Base-by-base conservation (phyloP, 2,797 vertebrate species). In the Sebastolobus altivelis region DNA sequence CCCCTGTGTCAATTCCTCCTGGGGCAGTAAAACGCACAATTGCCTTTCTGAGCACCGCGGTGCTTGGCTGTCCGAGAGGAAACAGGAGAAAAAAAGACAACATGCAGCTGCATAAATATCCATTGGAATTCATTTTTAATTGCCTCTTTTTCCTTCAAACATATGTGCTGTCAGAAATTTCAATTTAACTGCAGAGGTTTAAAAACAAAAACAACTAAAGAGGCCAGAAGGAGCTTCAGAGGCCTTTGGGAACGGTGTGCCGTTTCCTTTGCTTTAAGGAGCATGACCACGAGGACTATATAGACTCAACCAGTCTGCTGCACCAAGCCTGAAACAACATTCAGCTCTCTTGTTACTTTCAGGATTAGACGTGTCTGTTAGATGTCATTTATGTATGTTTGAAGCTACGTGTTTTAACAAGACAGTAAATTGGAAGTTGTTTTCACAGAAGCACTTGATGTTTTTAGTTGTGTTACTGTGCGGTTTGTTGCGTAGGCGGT, bases 21-120 rank as follows among this genome's bases (percentile, higher is more conserved):
- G 60, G 83, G 55, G 68, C 73, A 2, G 16, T 85, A 63, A 89
- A 85, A 75, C 1, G 18, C 71, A 75, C 80, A 27, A 56, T 83
- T 75, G 70, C 69, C 68, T 75, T 80, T 72, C 85, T 67, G 46
- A 55, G 33, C 75, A 2, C 35, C 9, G 25, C 63, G 5, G 18
- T 12, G 14, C 52, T 56, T 54, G 58, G 75, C 79, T 56, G 62
- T 35, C 72, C 10, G n/a, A 70, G 33, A 72, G 71, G 72, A 73
- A 78, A 82, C 13, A 5, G 25, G 33, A 5, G 61, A 25, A 52
- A 65, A 22, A 69, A 52, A 18, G 14, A 18, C 29, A 58, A 68
- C 43, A 61, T 6, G 67, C 92, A 94, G 91, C 92, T 93, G 88
- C 84, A 69, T 82, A 89, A 93, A 94, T 88, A 93, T 83, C 77